Percentiles rank a stretch among this genome's conserved stretches.
Conservation (phyloP, 1,140 invertebrate species). For the Pemphigus obesinymphae region DNA sequence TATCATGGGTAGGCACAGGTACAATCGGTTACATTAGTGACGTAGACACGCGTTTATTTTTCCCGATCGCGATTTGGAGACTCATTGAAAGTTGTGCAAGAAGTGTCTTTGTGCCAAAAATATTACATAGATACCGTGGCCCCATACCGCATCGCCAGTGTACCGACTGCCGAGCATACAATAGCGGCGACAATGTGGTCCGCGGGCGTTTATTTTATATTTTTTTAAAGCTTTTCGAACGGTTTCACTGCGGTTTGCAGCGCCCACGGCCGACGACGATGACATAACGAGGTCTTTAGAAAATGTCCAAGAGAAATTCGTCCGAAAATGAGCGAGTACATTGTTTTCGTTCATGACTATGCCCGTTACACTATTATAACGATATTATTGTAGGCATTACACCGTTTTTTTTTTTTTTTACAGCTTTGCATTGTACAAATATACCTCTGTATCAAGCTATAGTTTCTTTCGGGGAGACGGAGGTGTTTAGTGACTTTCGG, state of each 20-base stretch:
- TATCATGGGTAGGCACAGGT: neutral
- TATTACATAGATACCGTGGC: neutral
- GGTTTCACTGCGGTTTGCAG: no score
- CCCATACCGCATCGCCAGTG: neutral
- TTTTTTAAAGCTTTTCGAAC: no score
- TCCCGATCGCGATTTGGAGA: neutral
- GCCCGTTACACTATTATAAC: neutral
- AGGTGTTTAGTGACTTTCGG: no score
- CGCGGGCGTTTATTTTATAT: no score
- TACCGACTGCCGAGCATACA: neutral
- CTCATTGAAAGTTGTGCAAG: slow-evolving; percentile 8
- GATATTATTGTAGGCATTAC: neutral
- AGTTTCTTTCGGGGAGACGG: no score
- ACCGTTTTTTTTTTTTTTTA: no score
- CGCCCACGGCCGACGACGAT: neutral
- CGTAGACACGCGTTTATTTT: slow-evolving; percentile 36
- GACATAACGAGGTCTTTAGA: slow-evolving; percentile 2
- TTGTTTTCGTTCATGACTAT: neutral
- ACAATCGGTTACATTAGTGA: slow-evolving; percentile 9
- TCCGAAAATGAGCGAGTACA: slow-evolving; percentile 9
- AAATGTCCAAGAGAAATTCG: neutral
- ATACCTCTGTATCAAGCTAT: no score
- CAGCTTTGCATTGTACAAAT: no score
- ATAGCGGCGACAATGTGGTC: no score
- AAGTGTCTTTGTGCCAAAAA: neutral